These are phyloP conservation scores for Aurelia aurita complex sp. Pacific DNA, from an alignment of 30 jellyfish, hydroid and myxozoan genomes.

Conservation along the genomic window DNA sequence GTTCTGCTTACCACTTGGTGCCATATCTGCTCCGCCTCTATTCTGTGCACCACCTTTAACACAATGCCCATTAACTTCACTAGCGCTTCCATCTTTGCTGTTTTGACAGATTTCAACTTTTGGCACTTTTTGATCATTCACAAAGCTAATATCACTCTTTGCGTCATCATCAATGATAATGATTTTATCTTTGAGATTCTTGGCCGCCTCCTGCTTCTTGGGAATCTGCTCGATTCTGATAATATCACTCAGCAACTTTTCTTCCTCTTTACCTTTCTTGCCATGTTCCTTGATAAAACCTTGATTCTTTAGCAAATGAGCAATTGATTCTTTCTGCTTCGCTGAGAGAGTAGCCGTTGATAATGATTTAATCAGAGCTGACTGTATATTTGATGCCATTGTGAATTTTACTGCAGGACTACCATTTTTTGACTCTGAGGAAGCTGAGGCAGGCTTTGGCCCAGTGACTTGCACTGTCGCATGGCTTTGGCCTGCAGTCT, in stretches of 20 bases:
- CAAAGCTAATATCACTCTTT: conserved; percentile 23
- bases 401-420: background rate
- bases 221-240: background rate
- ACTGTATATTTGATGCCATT: conserved; percentile 49
- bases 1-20: too few relatives aligned
- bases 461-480: background rate
- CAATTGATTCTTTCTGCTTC: conserved; percentile 60
- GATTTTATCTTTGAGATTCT: background rate
- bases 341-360: conserved; percentile 50
- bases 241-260: background rate
- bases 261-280: background rate
- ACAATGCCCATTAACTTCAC: conserved; percentile 36
- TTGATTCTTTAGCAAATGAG: conserved; percentile 38
- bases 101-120: conserved; percentile 4
- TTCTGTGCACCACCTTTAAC: too few relatives aligned
- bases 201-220: background rate
- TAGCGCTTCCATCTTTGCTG: background rate
- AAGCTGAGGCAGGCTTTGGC: conserved; percentile 4
- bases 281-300: background rate
- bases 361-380: conserved; percentile 51
- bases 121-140: conserved; percentile 31
- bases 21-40: too few relatives aligned
- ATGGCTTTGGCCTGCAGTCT: background rate
- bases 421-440: conserved; percentile 17
- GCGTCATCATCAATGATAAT: background rate